These are phyloP conservation scores for Suillia variegata DNA, from an alignment of 2,888 invertebrate genomes.

Conservation along the genomic window DNA sequence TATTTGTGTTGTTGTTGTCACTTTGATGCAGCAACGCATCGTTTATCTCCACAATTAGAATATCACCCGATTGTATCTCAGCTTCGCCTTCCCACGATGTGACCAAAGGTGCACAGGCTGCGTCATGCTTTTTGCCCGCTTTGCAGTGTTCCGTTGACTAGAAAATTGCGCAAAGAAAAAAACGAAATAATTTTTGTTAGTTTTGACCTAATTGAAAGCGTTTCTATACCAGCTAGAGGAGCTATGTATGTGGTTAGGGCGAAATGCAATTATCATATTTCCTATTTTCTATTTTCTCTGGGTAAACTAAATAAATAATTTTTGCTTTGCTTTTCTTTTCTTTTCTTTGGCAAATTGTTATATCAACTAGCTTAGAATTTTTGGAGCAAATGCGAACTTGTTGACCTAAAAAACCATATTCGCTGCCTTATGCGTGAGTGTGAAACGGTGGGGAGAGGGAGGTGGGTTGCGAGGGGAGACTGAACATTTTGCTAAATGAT, in stretches of 20 bases:
- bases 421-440: too few species aligned
- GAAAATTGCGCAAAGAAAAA: neutral
- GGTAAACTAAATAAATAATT: too few species aligned
- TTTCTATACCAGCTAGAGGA: neutral
- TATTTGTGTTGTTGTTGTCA: slow-evolving; percentile 43
- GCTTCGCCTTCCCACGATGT: slow-evolving; percentile 71
- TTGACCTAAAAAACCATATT: too few species aligned
- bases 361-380: too few species aligned
- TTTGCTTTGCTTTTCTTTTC: too few species aligned
- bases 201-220: too few species aligned
- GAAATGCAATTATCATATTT: neutral
- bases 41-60: slow-evolving; percentile 73
- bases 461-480: too few species aligned
- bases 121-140: too few species aligned
- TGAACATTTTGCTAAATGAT: neutral
- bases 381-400: too few species aligned
- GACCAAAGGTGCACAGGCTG: slow-evolving; percentile 66
- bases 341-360: too few species aligned
- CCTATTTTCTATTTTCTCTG: neutral
- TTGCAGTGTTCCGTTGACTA: slow-evolving; percentile 57
- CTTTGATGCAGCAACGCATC: slow-evolving; percentile 65
- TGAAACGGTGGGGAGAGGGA: too few species aligned
- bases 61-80: slow-evolving; percentile 75
- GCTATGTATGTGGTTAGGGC: neutral
- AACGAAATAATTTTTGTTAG: too few species aligned